Conservation (phyloP, 2,888 invertebrate species). For the Cynaeus angustus region DNA sequence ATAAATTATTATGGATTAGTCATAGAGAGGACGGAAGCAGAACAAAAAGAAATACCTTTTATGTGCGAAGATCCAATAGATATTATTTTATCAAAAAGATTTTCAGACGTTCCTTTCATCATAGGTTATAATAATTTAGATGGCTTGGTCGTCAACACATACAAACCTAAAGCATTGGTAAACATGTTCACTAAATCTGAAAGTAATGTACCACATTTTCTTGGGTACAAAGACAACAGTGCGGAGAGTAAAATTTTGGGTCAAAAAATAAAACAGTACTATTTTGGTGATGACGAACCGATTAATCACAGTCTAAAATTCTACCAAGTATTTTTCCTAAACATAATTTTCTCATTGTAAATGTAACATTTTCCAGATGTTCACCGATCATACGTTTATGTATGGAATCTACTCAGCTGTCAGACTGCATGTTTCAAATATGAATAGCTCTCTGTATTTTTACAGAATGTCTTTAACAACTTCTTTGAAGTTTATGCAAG, state of each 20-base stretch:
- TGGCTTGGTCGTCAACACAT: slow-evolving; percentile 60
- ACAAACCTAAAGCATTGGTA: slow-evolving; percentile 32
- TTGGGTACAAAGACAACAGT: slow-evolving; percentile 55
- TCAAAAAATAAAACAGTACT: slow-evolving; percentile 61
- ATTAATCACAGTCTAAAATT: slow-evolving; percentile 5
- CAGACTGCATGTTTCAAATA: slow-evolving; percentile 57
- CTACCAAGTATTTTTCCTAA: slow-evolving; percentile 8
- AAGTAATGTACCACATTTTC: slow-evolving; percentile 56
- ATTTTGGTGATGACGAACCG: slow-evolving; percentile 65
- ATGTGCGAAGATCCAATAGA: slow-evolving; percentile 62
- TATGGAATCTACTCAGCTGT: slow-evolving; percentile 57
- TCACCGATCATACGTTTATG: slow-evolving; percentile 60
- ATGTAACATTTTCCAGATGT: slow-evolving; percentile 52
- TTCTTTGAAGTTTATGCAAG: slow-evolving; percentile 48
- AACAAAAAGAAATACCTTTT: slow-evolving; percentile 58
- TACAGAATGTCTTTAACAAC: slow-evolving; percentile 62
- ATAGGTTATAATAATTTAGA: slow-evolving; percentile 66
- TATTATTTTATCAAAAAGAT: slow-evolving; percentile 62
- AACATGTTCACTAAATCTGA: slow-evolving; percentile 54
- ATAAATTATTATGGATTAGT: slow-evolving; percentile 39
- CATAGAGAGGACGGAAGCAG: background rate
- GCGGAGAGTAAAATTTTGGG: slow-evolving; percentile 53
- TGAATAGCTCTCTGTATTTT: slow-evolving; percentile 61
- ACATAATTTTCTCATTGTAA: background rate
- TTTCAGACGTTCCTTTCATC: slow-evolving; percentile 66